Base-by-base conservation (phyloP, 2,113 vertebrate genomes). In the Petaurus breviceps region DNA sequence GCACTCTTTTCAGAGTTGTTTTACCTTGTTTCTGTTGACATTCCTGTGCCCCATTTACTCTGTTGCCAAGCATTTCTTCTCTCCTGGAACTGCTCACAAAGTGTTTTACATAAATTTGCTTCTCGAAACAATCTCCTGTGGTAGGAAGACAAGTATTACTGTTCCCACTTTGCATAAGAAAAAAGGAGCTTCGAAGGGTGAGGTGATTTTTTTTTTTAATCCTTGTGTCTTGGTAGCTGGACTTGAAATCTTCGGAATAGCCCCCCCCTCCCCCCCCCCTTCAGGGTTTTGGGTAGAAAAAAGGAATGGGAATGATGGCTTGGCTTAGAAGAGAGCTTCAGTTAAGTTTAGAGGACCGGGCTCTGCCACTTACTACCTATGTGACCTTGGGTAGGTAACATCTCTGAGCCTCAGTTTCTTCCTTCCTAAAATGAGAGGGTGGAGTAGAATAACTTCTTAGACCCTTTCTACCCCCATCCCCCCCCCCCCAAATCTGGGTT, bases 81-180 rank as follows among this genome's bases (percentile, higher is more conserved):
- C 61, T 95, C 31, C 55, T 90, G 47, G 53, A 90, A 92, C 94
- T 84, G 57, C 91, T 96, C 31, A 50, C 26, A 49, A 90, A 47
- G 61, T 91, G 46, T 92, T 95, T 43, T 94, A n/a, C 46, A 89
- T 93, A 93, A 89, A 90, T 94, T 68, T 84, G 37, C n/a, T 43
- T 84, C 68, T 84, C 19, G 14, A 77, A n/a, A 22, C 28, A 12
- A 91, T 97, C 93, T 94, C 51, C 49, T 90, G 94, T 84, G 0
- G 0, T 94, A 50, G 92, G 84, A 1, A 93, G 54, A 43, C n/a
- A 0, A 22, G 68, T 43, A 43, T 22, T 84, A 10, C 19, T 26
- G 37, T 31, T 31, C 57, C 57, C 57, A 68, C 28, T 68, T 68
- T 12, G 28, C 57, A 37, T 37, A 8, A 43, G 68, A 43, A 23